Base-by-base conservation (phyloP, 2,797 vertebrate genomes). In the Carapus acus region DNA sequence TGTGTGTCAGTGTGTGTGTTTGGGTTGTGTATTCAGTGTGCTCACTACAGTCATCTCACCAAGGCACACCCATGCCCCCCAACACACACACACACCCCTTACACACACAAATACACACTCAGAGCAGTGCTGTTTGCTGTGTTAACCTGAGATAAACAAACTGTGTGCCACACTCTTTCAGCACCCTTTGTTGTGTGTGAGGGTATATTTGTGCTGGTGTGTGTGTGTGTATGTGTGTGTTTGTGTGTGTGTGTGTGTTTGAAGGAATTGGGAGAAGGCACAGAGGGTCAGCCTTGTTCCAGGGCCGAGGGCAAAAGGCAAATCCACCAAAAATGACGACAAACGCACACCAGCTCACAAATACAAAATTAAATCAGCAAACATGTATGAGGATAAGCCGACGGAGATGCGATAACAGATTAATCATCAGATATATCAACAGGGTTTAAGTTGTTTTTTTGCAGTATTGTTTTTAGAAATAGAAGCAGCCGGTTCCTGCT, bases 251-350 rank as follows among this genome's bases (percentile, higher is more conserved):
- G 33, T 47, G 51, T 50, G 51, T 52, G 49, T 58, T 16, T 46
- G 41, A 2, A 46, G 58, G 54, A 48, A 52, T 61, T 64, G 63
- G 62, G 66, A 74, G 65, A 54, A 59, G 65, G 56, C 58, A 70
- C 73, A 77, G 67, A 71, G 64, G 67, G 74, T 69, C 69, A 73
- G 67, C 66, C 65, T 68, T 58, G 69, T 24, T 2, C 8, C 58
- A 9, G 49, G 66, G 69, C 61, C 50, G 2, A 65, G 62, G 44
- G 41, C n/a, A n/a, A 15, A 58, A 65, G 73, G 54, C 76, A 73
- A 43, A 76, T 79, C 72, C 71, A 78, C 82, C 81, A 83, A 55
- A 17, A 16, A 19, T 38, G 65, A 46, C 31, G 24, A 45, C 19
- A 18, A 33, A 17, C 53, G 47, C 57, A 48, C 47, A 40, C 37